Conservation (phyloP, 2,797 vertebrate genomes). For the Philypnodon macrostomus region DNA sequence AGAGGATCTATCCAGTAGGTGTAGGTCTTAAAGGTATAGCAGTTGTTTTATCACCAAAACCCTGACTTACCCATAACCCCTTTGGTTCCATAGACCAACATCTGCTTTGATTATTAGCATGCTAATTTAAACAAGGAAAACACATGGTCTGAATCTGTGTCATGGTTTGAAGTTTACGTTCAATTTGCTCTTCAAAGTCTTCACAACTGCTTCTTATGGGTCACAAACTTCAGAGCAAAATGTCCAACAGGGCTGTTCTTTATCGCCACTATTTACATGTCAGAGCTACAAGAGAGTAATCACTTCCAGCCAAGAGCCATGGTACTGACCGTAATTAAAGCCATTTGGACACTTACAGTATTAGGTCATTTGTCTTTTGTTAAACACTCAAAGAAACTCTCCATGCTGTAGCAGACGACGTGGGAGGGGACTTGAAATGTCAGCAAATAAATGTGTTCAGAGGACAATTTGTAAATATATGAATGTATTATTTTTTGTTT, state of each 20-base stretch:
- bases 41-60: no score
- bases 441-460: no score
- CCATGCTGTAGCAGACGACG: conserved; percentile 10
- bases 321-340: background rate
- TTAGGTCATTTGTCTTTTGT: conserved; percentile 4
- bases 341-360: background rate
- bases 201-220: background rate
- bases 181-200: background rate
- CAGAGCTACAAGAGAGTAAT: background rate
- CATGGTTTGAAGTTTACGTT: background rate
- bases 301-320: background rate
- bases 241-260: background rate
- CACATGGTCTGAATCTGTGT: background rate
- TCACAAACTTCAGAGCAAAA: background rate
- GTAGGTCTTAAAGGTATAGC: no score
- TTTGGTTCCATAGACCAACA: background rate
- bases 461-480: no score
- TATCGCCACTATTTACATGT: background rate
- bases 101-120: background rate
- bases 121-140: background rate
- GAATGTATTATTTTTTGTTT: background rate
- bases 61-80: no score
- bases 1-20: no score
- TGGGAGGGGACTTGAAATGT: no score
- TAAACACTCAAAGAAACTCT: background rate